Conservation (phyloP, 1,140 invertebrate genomes). For the Bombyx mori region DNA sequence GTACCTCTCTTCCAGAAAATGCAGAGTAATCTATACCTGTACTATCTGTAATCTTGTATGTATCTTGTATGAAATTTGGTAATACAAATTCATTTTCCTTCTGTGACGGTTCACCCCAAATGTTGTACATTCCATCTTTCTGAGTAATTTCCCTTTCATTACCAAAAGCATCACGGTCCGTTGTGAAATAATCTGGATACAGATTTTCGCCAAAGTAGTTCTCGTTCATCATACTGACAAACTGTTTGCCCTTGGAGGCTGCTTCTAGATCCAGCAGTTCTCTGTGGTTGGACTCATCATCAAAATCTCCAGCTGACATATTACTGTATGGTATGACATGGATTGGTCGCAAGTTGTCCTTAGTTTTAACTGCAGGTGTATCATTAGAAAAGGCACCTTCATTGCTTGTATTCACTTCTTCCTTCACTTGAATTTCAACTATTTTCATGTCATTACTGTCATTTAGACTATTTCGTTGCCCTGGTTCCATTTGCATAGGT, state of each 20-base stretch:
- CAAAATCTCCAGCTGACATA: conserved; percentile 41
- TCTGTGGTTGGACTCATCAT: conserved; percentile 48
- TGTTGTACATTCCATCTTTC: conserved; percentile 45
- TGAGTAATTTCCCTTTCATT: conserved; percentile 39
- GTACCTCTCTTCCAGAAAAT: conserved; percentile 23
- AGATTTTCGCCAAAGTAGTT: conserved; percentile 66
- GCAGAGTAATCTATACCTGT: conserved; percentile 46
- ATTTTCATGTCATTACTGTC: conserved; percentile 9
- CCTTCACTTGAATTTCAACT: conserved; percentile 47
- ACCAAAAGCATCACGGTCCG: conserved; percentile 61
- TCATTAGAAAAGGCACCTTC: conserved; percentile 44
- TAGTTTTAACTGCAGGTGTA: conserved; percentile 25
- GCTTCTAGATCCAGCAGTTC: conserved; percentile 50
- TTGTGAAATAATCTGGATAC: conserved; percentile 59
- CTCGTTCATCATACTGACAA: conserved; percentile 63
- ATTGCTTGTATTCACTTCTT: conserved; percentile 51
- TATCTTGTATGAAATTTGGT: conserved; percentile 62
- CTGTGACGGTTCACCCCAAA: conserved; percentile 57
- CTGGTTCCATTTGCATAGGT: conserved; percentile 57
- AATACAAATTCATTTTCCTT: conserved; percentile 61
- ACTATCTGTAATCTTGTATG: conserved; percentile 57
- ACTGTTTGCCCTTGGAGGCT: conserved; percentile 56
- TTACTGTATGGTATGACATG: conserved; percentile 61
- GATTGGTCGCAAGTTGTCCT: conserved; percentile 54
- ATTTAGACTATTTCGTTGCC: conserved; percentile 24